Conservation (phyloP, 2,888 invertebrate genomes). For the Pherbina coryleti region DNA sequence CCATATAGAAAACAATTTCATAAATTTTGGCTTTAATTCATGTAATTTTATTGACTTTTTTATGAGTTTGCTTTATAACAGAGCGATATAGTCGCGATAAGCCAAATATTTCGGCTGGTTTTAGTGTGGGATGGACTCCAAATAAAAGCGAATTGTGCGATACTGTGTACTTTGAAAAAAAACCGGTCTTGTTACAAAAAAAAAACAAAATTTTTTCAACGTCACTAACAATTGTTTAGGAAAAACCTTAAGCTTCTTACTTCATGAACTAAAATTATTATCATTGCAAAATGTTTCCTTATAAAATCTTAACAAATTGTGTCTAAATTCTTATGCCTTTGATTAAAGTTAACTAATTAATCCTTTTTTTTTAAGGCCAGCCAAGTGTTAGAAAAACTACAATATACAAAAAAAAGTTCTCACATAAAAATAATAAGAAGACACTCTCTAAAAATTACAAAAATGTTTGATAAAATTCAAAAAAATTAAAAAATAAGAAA, state of each 20-base stretch:
- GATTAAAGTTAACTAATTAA: not conserved
- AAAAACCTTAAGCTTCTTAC: no score
- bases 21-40: not conserved
- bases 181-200: no score
- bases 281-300: no score
- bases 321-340: not conserved
- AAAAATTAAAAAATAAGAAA: not conserved
- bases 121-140: no score
- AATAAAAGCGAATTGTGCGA: no score
- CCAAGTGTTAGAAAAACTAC: not conserved
- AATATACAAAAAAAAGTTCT: not conserved
- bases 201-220: no score
- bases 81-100: no score
- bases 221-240: no score
- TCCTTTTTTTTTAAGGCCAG: not conserved
- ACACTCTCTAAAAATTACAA: not conserved
- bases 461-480: not conserved
- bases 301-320: slow-evolving; percentile 22
- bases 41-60: not conserved
- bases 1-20: not conserved
- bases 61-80: no score
- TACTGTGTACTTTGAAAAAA: no score
- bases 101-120: no score
- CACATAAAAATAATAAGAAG: not conserved
- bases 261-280: no score